Evolutionary conservation across 2,888 invertebrate species (phyloP), one percentile per base, ranked within the genome.

Genomic region (Gonocerus acuteangulatus): DNA sequence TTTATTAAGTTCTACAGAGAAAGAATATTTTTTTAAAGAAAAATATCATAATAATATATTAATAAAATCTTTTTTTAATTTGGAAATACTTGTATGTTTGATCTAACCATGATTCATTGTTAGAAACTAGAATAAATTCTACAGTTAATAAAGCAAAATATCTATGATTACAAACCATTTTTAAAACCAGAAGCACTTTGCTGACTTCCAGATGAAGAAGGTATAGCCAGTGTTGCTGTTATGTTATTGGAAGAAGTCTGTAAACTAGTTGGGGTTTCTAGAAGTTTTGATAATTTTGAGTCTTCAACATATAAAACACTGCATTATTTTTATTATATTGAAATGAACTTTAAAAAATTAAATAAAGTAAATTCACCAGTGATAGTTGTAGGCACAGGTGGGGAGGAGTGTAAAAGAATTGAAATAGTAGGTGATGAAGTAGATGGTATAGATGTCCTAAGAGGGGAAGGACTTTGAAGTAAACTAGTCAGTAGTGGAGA

Each of bases 401-500:
- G 69, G 1, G 71, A 67, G 7, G 70, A 74, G 21, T 77, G 79
- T 42, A 81, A 71, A 39, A 81, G 72, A 69, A 79, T 80, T 2
- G 80, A 77, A 66, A 81, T 81, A 48, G 79, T 80, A 1, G 81
- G 79, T 1, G 74, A 57, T 6, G 59, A 61, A 3, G 64, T 58
- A 32, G 64, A 59, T 7, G 59, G 48, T 9, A 51, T 73, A 9
- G 72, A 72, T 0, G 73, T 71, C 59, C 75, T 72, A 45, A 76
- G 74, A 49, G 80, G 80, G 23, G 81, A 80, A 1, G 82, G 81
- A 47, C 85, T 86, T 73, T 91, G 89, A 3, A 93, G 75, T 36
- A 93, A 77, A 48, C 90, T 90, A 7, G 92, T 90, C 48, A 93
- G 77, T 45, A 93, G 75, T 0, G 91, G 91, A 6, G 80, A 76